Base-by-base conservation (phyloP, 2,113 vertebrate species). In the Lasiurus borealis region DNA sequence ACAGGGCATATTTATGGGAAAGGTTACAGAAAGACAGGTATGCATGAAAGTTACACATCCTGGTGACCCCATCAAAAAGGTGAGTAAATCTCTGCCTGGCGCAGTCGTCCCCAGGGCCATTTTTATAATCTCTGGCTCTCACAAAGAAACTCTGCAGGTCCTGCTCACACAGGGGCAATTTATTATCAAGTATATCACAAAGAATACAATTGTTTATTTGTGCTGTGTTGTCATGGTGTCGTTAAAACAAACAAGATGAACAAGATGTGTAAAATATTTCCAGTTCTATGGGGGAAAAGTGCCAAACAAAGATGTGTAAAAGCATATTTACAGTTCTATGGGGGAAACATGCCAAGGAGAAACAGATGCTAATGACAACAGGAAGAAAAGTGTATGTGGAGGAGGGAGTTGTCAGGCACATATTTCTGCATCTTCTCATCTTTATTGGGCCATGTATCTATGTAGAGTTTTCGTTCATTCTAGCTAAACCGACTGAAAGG, bases 81-180 rank as follows among this genome's bases (percentile, higher is more conserved):
- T 3, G 27, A 95, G 85, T 90, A 92, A 90, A 90, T 95, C 48
- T 86, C 54, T 75, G 21, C 48, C 62, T 75, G 12, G 34, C 13
- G 12, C 34, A 40, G 19, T 84, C 6, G 13, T 25, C 31, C 82
- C 48, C 4, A 84, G 66, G 13, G 57, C 21, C 29, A 73, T 77
- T 6, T 23, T 93, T 62, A 77, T n/a, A 75, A 64, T 25, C 40
- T 76, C 34, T 0, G 9, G 52, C 8, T 75, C 25, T 94, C n/a
- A 18, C 3, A 59, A 94, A 77, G 44, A 29, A 7, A 40, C 13
- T 88, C 18, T 68, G 8, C 21, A 85, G 19, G 36, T 87, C 27
- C 18, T 75, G 29, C 68, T 90, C 50, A 77, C n/a, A 87, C n/a
- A 69, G 40, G 18, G 88, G 62, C 84, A 77, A 40, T 62, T 75